Base-by-base conservation (phyloP, 2,888 invertebrate species). In the Andrena camellia region DNA sequence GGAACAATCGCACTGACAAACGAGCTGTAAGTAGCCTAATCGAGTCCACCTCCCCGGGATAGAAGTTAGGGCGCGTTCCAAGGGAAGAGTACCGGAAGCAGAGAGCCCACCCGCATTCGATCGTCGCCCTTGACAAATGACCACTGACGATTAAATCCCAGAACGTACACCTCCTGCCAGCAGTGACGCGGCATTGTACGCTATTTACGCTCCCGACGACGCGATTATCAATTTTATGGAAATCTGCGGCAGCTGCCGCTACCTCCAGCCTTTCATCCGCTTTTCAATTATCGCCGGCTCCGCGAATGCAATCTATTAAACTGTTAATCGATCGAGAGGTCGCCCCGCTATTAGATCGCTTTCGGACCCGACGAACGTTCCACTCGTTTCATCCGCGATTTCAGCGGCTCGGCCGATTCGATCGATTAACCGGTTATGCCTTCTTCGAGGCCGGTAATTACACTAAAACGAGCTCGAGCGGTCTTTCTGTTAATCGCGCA, bases 141-240 rank as follows among this genome's bases (percentile, higher is more conserved):
- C 74, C 74, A 68, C 80, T 66, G 77, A 84, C 81, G 89, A 90
- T 90, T 90, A 88, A 90, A 90, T 89, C 87, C 84, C 74, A 50
- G n/a, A 70, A 83, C 79, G 85, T 83, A 84, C 72, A 20, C 78
- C 85, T 70, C 75, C 48, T 59, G 35, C 60, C 68, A 67, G 70
- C 63, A 75, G 79, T 71, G 57, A 8, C 82, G 81, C 78, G 73
- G 70, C 76, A 81, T 78, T 70, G 81, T 74, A 76, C 42, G 60
- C 75, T 84, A 81, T 88, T 88, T 83, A 88, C 73, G 83, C 67
- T 59, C 50, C 33, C 52, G 63, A 52, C 74, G 74, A 17, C 52
- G 64, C 48, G 67, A 73, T 76, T 57, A 68, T 52, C 33, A 78
- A 74, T 59, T 23, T 57, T 71, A 33, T 31, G 8, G 52, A 48